Percentiles rank a stretch among this genome's conserved stretches.
phyloP scores from a whole-genome alignment of 2,797 vertebrate species.

The Bufotes viridis region DNA sequence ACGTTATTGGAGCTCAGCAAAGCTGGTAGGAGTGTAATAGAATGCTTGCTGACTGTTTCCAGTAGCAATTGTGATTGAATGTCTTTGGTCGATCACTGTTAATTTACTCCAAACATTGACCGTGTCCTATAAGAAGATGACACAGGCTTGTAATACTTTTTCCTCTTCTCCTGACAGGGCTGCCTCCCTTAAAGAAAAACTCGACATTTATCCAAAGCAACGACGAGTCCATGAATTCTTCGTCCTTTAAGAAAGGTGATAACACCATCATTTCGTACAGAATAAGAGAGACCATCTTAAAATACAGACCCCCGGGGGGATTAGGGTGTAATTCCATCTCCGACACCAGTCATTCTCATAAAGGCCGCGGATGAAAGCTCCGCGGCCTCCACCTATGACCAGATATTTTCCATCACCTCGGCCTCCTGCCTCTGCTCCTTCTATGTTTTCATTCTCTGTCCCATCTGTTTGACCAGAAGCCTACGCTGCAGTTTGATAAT shows the following conservation, averaged over 20 bases:
- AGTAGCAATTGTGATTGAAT: neutral
- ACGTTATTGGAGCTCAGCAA: no score
- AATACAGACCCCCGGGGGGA: no score
- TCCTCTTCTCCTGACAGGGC: slow-evolving; percentile 69
- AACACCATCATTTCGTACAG: neutral
- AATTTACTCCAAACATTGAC: neutral
- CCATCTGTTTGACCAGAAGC: no score
- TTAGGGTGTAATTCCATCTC: neutral
- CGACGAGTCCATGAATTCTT: slow-evolving; percentile 67
- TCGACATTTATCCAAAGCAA: slow-evolving; percentile 64
- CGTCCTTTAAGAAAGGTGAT: slow-evolving; percentile 73
- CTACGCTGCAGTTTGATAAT: no score
- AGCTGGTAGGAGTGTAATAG: neutral
- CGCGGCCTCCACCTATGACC: neutral
- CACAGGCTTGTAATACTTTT: neutral
- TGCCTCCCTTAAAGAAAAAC: slow-evolving; percentile 73
- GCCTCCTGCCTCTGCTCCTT: no score
- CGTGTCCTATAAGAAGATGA: neutral
- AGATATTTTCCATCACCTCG: neutral
- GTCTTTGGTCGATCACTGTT: neutral
- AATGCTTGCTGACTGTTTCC: neutral
- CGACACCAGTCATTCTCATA: neutral
- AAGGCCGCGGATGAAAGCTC: neutral
- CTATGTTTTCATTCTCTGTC: neutral
- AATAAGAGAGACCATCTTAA: no score